Evolutionary conservation across 2,113 vertebrate species (phyloP).

Genomic region (Phainopepla nitens): DNA sequence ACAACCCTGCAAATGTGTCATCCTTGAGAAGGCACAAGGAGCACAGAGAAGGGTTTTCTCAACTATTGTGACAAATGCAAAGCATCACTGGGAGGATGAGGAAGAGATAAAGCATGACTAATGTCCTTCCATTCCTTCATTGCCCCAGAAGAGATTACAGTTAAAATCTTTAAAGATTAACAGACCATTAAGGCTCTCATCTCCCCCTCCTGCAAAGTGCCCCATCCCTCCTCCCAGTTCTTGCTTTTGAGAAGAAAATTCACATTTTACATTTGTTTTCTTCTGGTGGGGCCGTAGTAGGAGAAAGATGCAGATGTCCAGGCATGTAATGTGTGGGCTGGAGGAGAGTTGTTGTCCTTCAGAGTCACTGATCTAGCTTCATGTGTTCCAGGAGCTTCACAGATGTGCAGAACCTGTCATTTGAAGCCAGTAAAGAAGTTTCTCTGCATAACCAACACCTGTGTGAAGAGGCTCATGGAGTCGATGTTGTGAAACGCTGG

Average conservation of each 20-base stretch:
- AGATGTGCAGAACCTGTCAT: conserved; percentile 72
- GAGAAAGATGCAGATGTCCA: not conserved
- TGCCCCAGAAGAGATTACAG: not conserved
- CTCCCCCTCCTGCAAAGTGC: not conserved
- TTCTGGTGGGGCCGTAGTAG: not conserved
- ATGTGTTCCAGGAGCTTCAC: conserved; percentile 54
- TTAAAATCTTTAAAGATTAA: not conserved
- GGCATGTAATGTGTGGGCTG: not conserved
- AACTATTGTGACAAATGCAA: not conserved
- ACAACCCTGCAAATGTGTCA: not conserved
- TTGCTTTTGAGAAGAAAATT: not conserved
- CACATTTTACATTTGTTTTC: not conserved
- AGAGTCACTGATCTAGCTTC: not conserved
- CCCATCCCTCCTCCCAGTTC: not conserved
- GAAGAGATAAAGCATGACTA: not conserved
- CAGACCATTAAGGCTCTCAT: not conserved
- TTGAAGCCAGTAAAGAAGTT: conserved; percentile 72
- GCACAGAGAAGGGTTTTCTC: not conserved
- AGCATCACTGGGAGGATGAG: not conserved
- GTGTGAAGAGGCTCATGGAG: conserved; percentile 57
- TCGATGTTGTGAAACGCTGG: conserved; percentile 25
- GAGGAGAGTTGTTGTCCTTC: not conserved
- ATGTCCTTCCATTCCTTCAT: not conserved
- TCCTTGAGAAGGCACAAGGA: not conserved
- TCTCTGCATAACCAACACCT: conserved; percentile 60